Percentiles rank a stretch among this genome's conserved stretches.
Evolutionary conservation across 2,797 vertebrate species (phyloP).

Genomic region (Ataeniobius toweri): DNA sequence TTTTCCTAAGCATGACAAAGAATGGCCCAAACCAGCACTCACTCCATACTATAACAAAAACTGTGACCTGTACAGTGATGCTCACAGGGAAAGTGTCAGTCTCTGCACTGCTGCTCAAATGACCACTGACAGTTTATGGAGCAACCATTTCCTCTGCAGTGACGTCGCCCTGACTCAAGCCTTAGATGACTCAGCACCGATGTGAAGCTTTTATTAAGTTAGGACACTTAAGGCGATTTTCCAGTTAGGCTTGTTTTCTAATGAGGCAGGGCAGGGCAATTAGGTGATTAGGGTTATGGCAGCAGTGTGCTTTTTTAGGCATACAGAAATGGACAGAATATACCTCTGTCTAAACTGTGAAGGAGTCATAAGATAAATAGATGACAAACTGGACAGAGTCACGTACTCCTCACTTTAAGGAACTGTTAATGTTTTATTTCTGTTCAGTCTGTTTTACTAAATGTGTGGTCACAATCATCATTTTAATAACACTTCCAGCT

Average conservation of each 20-base stretch:
- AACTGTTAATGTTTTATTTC: slow-evolving; percentile 41
- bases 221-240: slow-evolving; percentile 78
- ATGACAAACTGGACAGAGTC: slow-evolving; percentile 68
- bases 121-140: slow-evolving; percentile 63
- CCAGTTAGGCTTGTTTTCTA: slow-evolving; percentile 80
- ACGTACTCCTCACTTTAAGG: slow-evolving; percentile 41
- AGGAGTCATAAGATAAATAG: slow-evolving; percentile 78
- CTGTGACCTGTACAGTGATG: slow-evolving; percentile 24
- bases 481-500: slow-evolving; percentile 47
- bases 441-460: slow-evolving; percentile 11
- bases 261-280: slow-evolving; percentile 79
- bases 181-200: slow-evolving; percentile 72
- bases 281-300: slow-evolving; percentile 77
- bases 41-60: slow-evolving; percentile 7
- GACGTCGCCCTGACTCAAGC: slow-evolving; percentile 64
- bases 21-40: neutral
- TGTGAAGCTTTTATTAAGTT: slow-evolving; percentile 75
- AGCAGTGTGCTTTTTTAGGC: slow-evolving; percentile 75
- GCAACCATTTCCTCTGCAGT: slow-evolving; percentile 54
- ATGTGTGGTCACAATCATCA: slow-evolving; percentile 51
- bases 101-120: slow-evolving; percentile 47
- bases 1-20: neutral
- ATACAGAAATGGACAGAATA: slow-evolving; percentile 64
- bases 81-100: slow-evolving; percentile 53
- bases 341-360: slow-evolving; percentile 69